Conservation (phyloP, 92 coral and sea anemone genomes). For the Parazoanthus swiftii region DNA sequence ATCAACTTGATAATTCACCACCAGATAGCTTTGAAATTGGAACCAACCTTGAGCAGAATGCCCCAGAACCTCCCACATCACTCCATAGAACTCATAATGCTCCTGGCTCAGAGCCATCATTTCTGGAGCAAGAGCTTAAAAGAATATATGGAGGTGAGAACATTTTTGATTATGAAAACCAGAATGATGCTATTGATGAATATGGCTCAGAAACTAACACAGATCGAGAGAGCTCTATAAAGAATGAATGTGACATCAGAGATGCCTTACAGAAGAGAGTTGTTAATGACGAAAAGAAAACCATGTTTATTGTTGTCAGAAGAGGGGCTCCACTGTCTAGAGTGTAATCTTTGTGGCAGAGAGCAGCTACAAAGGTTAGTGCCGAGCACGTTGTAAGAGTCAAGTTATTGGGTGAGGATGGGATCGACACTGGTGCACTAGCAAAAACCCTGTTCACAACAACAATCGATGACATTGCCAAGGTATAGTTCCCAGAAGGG, state of each 20-base stretch:
- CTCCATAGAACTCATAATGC: slow-evolving; percentile 30
- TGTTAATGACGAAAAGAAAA: slow-evolving; percentile 23
- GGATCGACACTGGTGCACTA: neutral
- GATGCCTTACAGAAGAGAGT: slow-evolving; percentile 42
- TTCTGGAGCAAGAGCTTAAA: slow-evolving; percentile 40
- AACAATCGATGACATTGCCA: neutral
- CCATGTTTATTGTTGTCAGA: slow-evolving; percentile 15
- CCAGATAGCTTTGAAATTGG: slow-evolving; percentile 4
- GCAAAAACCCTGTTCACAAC: neutral
- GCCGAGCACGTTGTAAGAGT: neutral
- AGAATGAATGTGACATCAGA: slow-evolving; percentile 32
- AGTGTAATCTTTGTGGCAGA: slow-evolving; percentile 2
- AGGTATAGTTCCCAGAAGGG: neutral
- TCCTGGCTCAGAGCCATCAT: slow-evolving; percentile 11
- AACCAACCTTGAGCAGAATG: slow-evolving; percentile 27
- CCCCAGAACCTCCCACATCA: slow-evolving; percentile 25
- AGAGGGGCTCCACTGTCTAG: neutral
- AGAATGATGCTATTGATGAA: slow-evolving; percentile 24
- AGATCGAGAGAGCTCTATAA: neutral
- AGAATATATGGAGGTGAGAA: slow-evolving; percentile 35
- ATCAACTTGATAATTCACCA: neutral
- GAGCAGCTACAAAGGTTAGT: neutral
- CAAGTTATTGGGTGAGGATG: neutral
- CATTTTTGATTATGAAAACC: slow-evolving; percentile 30
- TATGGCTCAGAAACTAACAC: slow-evolving; percentile 9